Base-by-base conservation (phyloP, 2,797 vertebrate genomes). In the Distichodus sexfasciatus region DNA sequence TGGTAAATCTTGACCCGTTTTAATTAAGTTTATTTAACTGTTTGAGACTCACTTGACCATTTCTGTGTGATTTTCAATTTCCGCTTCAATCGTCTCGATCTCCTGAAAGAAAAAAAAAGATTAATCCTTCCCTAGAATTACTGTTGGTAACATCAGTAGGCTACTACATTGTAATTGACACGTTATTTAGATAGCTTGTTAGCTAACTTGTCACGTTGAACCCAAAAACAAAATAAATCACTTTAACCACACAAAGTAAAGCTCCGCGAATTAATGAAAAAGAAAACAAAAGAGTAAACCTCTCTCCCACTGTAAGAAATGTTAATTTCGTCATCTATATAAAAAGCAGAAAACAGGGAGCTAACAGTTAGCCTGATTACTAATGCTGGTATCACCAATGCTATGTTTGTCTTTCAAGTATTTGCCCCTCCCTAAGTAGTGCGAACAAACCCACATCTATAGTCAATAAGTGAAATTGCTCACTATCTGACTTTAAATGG, bases 1-100 rank as follows among this genome's bases (percentile, higher is more conserved):
- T n/a, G n/a, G n/a, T n/a, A n/a, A n/a, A n/a, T n/a, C n/a, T n/a
- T n/a, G n/a, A n/a, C n/a, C n/a, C n/a, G n/a, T n/a, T n/a, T n/a
- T n/a, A n/a, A n/a, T 9, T 26, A 4, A 28, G 4, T 4, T 21
- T 28, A n/a, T 28, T 43, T 17, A 14, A 40, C 17, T 23, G 24
- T 9, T 1, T 9, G 19, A 3, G 28, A 26, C 80, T 95, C 90
- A 98, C 96, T 94, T 94, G 83, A 95, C n/a, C n/a, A 90, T 82
- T 94, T 93, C 83, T 95, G 93, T 9, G 89, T 94, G 87, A 98
- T 96, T 90, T 93, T 96, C 85, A 98, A 88, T 76, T 96, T 97
- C 82, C 94, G 95, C 80, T 98, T 96, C 86, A 98, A 88, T 73
- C 95, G 87, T 89, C 96, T 98, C 96, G 78, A 98, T 96, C 89